phyloP scores from a whole-genome alignment of 2,113 vertebrate genomes.

The Pao palembangensis region DNA sequence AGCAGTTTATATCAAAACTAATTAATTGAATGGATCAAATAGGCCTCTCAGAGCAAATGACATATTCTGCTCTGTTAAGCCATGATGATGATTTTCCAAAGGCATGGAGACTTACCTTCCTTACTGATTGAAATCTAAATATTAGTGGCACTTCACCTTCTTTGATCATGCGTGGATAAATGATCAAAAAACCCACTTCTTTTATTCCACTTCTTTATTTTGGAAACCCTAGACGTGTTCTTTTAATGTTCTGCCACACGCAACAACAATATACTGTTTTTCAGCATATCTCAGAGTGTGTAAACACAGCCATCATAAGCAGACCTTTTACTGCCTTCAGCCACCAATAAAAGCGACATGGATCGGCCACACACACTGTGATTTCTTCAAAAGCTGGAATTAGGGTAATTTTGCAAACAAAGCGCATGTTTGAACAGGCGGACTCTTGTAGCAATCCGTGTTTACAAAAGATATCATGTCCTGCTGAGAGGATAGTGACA shows the following conservation, averaged over 20 bases:
- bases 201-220: background rate
- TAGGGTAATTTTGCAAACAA: constrained; percentile 51
- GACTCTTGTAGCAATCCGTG: constrained; percentile 46
- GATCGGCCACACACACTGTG: constrained; percentile 17
- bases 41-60: constrained; percentile 52
- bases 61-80: constrained; percentile 45
- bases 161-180: constrained; percentile 17
- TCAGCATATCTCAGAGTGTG: constrained; percentile 22
- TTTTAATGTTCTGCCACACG: background rate
- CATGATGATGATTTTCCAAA: constrained; percentile 42
- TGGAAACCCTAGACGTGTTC: background rate
- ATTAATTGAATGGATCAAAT: constrained; percentile 71
- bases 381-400: constrained; percentile 44
- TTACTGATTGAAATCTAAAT: constrained; percentile 27
- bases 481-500: constrained; percentile 21
- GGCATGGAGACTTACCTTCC: constrained; percentile 50
- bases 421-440: constrained; percentile 50
- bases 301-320: constrained; percentile 36
- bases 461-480: constrained; percentile 54
- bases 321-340: constrained; percentile 41
- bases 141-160: constrained; percentile 41
- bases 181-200: background rate
- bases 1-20: constrained; percentile 72
- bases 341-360: constrained; percentile 39
- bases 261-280: constrained; percentile 8